A percentile compares a stretch with the other conserved stretches of the same genome.
phyloP scores from a whole-genome alignment of 2,797 vertebrate species.

The Hephaestus fuliginosus region DNA sequence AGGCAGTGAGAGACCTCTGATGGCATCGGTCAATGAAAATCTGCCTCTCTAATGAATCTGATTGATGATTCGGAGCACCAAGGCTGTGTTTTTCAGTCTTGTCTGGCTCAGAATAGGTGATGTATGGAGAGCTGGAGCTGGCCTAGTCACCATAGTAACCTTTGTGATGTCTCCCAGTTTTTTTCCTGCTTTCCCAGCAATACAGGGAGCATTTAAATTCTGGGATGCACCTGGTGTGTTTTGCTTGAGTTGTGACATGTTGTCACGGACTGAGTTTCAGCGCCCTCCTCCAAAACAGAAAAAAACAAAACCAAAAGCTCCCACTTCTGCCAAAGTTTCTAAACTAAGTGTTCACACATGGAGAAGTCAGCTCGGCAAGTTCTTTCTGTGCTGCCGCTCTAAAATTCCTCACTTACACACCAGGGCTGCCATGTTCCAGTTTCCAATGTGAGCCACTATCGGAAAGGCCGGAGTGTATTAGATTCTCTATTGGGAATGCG shows the following conservation, averaged over 20 bases:
- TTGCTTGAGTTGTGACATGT: conserved; percentile 33
- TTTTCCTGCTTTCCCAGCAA: conserved; percentile 29
- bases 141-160: conserved; percentile 65
- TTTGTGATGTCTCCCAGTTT: conserved; percentile 54
- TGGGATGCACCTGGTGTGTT: conserved; percentile 51
- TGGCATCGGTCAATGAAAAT: conserved; percentile 45
- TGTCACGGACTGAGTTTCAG: not conserved
- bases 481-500: conserved; percentile 86
- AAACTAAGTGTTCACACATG: conserved; percentile 49
- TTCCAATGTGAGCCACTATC: conserved; percentile 76
- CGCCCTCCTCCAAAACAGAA: not conserved
- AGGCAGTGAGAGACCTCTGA: conserved; percentile 14
- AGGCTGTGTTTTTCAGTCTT: conserved; percentile 52
- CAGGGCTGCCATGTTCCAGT: conserved; percentile 74
- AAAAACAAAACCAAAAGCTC: not conserved
- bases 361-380: conserved; percentile 38
- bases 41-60: conserved; percentile 41
- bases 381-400: conserved; percentile 56
- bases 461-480: conserved; percentile 80
- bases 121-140: conserved; percentile 58
- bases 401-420: conserved; percentile 79
- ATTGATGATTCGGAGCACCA: conserved; percentile 49
- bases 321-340: conserved; percentile 36
- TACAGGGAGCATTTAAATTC: conserved; percentile 44
- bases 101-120: conserved; percentile 53